Evolutionary conservation across 2,888 invertebrate genomes (phyloP).

Genomic region (Empis stercorea): DNA sequence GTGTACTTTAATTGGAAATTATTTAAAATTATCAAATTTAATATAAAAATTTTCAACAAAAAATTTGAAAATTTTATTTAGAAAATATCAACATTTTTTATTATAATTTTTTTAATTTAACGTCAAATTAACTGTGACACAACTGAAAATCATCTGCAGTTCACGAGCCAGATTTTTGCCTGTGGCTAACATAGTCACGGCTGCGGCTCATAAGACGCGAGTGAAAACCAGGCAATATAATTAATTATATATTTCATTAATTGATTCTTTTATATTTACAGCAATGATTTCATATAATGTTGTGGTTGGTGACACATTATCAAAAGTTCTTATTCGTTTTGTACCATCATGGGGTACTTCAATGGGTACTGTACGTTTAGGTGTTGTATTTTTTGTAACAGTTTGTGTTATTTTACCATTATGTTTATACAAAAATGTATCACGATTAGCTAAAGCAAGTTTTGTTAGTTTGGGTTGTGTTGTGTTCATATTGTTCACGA

Average conservation of each 20-base stretch:
- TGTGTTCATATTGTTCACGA: slow-evolving; percentile 55
- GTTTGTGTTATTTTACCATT: slow-evolving; percentile 62
- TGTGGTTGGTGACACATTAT: slow-evolving; percentile 74
- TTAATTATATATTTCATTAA: neutral
- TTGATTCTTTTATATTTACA: slow-evolving; percentile 32
- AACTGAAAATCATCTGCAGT: too few species aligned
- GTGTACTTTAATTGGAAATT: too few species aligned
- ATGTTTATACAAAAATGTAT: slow-evolving; percentile 64
- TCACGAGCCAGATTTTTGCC: too few species aligned
- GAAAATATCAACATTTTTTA: too few species aligned
- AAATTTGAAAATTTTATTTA: too few species aligned
- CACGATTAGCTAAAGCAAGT: slow-evolving; percentile 33
- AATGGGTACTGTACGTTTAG: slow-evolving; percentile 35
- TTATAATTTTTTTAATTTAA: too few species aligned
- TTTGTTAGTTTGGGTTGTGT: slow-evolving; percentile 50
- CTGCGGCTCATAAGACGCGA: too few species aligned
- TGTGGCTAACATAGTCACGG: too few species aligned
- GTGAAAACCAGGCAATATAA: too few species aligned
- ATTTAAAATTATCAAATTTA: too few species aligned
- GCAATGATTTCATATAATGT: slow-evolving; percentile 83
- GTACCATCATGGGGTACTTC: slow-evolving; percentile 38
- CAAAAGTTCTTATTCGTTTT: slow-evolving; percentile 64
- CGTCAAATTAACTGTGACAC: too few species aligned
- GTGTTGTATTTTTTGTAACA: slow-evolving; percentile 56
- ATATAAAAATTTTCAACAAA: too few species aligned